A percentile compares a stretch with the other conserved stretches of the same genome.
Conservation (phyloP, 2,888 invertebrate genomes). For the Epirrhoe tristata region DNA sequence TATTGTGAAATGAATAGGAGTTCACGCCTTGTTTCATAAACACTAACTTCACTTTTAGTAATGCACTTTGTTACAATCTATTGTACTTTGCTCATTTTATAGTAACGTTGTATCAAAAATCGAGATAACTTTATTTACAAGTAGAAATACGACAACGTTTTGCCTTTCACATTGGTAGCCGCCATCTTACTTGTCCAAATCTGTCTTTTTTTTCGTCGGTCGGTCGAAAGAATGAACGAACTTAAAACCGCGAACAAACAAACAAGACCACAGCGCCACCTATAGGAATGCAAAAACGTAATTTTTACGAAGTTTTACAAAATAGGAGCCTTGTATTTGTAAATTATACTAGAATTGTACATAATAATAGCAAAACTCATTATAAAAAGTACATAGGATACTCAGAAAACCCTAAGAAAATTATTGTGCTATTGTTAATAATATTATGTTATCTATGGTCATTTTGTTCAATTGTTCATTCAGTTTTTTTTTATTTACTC, state of each 20-base stretch:
- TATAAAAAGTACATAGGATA: not conserved
- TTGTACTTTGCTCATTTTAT: conserved; percentile 56
- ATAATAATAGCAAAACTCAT: no score
- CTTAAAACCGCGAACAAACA: conserved; percentile 34
- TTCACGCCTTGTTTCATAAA: conserved; percentile 62
- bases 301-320: not conserved
- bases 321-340: not conserved
- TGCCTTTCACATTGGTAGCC: conserved; percentile 88
- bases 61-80: conserved; percentile 61
- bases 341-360: not conserved
- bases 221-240: conserved; percentile 71
- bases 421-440: not conserved
- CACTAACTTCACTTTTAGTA: conserved; percentile 65
- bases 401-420: no score
- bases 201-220: conserved; percentile 53
- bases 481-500: not conserved
- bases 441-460: not conserved
- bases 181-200: conserved; percentile 87
- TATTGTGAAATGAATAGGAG: conserved; percentile 80
- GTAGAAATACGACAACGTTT: conserved; percentile 83
- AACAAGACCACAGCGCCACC: conserved; percentile 28
- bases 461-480: conserved; percentile 1
- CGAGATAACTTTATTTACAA: conserved; percentile 81
- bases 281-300: not conserved
- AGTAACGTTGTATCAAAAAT: conserved; percentile 63